Conservation (phyloP, 2,113 vertebrate species). For the Puntigrus tetrazona region DNA sequence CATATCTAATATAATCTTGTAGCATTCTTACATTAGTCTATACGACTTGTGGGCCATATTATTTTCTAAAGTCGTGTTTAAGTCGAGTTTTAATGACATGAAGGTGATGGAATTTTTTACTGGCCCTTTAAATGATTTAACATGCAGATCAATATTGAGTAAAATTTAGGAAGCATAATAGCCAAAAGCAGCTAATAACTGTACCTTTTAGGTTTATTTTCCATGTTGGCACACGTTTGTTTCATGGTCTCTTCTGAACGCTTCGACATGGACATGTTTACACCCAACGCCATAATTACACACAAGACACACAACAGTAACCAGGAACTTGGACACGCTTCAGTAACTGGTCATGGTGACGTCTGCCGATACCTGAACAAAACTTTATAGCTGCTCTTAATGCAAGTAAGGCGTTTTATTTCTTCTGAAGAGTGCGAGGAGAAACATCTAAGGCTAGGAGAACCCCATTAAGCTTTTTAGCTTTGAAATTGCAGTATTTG, state of each 20-base stretch:
- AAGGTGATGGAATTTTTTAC: no score
- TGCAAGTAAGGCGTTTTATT: neutral
- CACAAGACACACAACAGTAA: conserved; percentile 46
- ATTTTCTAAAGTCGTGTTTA: no score
- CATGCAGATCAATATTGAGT: neutral
- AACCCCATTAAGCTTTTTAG: neutral
- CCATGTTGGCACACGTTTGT: conserved; percentile 18
- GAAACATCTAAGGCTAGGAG: neutral
- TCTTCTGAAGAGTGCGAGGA: neutral
- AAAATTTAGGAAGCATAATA: neutral
- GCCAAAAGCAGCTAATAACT: neutral
- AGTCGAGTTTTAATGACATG: no score
- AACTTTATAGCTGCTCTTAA: neutral
- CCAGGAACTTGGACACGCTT: conserved; percentile 45
- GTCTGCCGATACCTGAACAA: neutral
- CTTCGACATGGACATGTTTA: conserved; percentile 31
- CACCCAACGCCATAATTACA: conserved; percentile 43
- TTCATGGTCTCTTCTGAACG: conserved; percentile 11
- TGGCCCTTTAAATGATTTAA: no score
- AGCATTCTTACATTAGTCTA: no score
- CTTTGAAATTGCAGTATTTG: neutral
- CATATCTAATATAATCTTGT: no score
- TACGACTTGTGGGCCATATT: no score
- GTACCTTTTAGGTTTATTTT: conserved; percentile 46
- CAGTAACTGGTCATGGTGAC: conserved; percentile 3